A percentile compares a stretch with the other conserved stretches of the same genome.
Conservation (phyloP, 2,888 invertebrate species). For the Periphyllus acericola region DNA sequence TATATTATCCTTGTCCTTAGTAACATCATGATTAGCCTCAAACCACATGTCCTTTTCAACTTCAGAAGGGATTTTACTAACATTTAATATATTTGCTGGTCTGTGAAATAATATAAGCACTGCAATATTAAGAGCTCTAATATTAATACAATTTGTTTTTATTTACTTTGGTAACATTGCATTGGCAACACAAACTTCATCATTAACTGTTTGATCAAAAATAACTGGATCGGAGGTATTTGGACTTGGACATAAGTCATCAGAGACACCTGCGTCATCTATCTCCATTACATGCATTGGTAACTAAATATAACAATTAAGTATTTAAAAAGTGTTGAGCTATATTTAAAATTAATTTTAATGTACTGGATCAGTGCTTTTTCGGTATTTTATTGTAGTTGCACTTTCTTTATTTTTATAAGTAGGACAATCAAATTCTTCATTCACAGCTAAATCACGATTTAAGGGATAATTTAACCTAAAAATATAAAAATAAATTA, state of each 20-base stretch:
- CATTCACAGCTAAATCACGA: constrained; percentile 39
- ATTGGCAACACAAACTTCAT: constrained; percentile 33
- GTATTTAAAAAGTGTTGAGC: not conserved
- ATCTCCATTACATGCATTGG: constrained; percentile 16
- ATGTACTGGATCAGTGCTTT: constrained; percentile 18
- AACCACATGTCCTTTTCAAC: not conserved
- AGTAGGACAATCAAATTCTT: constrained; percentile 46
- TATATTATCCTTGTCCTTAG: not conserved
- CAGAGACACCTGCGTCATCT: not conserved
- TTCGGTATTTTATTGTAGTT: not conserved
- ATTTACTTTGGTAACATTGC: constrained; percentile 11
- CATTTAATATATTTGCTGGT: constrained; percentile 29
- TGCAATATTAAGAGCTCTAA: not conserved
- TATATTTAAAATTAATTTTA: not conserved
- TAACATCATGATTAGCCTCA: not conserved
- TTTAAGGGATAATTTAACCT: constrained; percentile 42
- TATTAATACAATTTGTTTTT: constrained; percentile 3
- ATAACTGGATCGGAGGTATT: constrained; percentile 20
- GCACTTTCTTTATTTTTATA: not conserved
- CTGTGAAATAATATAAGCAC: constrained; percentile 6
- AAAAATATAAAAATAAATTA: not conserved
- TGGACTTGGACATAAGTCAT: not conserved
- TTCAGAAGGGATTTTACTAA: constrained; percentile 32
- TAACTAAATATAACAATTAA: constrained; percentile 30
- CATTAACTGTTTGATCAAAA: constrained; percentile 45